Percentiles rank a stretch among this genome's conserved stretches.
These are phyloP conservation scores for Onychomys arenicola DNA, from an alignment of 2,797 vertebrate genomes.

Conservation along the genomic window DNA sequence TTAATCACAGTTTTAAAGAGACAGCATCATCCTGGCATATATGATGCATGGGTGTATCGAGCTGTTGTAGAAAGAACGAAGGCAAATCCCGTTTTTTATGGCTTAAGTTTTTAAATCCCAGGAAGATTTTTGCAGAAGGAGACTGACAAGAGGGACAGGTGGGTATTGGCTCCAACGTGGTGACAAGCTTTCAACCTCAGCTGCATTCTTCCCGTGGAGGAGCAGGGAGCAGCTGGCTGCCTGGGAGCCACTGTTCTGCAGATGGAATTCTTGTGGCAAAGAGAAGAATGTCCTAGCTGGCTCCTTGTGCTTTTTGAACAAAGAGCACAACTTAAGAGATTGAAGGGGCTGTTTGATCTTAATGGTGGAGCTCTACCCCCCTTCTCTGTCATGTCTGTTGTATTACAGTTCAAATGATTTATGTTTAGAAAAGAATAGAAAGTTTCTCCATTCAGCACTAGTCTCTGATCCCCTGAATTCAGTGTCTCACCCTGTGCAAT, in stretches of 20 bases:
- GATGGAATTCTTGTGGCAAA: slow-evolving; percentile 84
- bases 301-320: slow-evolving; percentile 54
- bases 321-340: slow-evolving; percentile 55
- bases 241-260: slow-evolving; percentile 79
- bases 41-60: slow-evolving; percentile 77
- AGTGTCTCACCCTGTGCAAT: background rate
- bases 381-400: background rate
- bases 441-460: background rate
- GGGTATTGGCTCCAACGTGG: slow-evolving; percentile 84
- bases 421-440: background rate
- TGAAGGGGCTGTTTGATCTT: slow-evolving; percentile 63
- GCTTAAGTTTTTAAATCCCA: slow-evolving; percentile 85
- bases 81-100: slow-evolving; percentile 88
- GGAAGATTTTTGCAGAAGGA: slow-evolving; percentile 83
- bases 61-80: slow-evolving; percentile 84
- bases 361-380: slow-evolving; percentile 48
- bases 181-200: slow-evolving; percentile 88
- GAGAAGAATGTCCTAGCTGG: slow-evolving; percentile 83
- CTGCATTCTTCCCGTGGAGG: slow-evolving; percentile 86
- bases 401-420: slow-evolving; percentile 1
- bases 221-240: slow-evolving; percentile 87
- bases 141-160: slow-evolving; percentile 91
- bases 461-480: background rate
- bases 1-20: slow-evolving; percentile 84
- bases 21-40: slow-evolving; percentile 78